phyloP scores from a whole-genome alignment of 2,888 invertebrate species.

The Standfussiana lucernea region DNA sequence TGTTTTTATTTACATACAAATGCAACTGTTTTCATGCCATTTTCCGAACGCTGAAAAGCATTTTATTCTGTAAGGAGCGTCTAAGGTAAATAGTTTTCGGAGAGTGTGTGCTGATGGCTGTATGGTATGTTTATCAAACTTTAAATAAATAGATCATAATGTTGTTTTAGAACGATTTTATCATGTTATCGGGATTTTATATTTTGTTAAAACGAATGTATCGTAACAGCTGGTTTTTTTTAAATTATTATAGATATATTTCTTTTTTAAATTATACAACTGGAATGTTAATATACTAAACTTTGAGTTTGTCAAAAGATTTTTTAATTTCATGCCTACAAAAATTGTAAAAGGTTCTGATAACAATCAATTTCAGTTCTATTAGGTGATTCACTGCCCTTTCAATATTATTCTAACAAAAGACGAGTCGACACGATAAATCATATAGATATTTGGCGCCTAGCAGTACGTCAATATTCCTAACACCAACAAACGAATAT shows the following conservation, averaged over 20 bases:
- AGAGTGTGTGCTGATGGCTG: background rate
- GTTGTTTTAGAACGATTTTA: background rate
- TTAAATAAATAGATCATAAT: background rate
- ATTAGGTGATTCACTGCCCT: background rate
- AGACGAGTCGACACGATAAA: background rate
- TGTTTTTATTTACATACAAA: slow-evolving; percentile 63
- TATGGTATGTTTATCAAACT: background rate
- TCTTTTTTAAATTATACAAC: too few relatives aligned
- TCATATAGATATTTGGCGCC: slow-evolving; percentile 7
- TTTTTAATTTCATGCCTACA: background rate
- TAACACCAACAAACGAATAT: slow-evolving; percentile 17
- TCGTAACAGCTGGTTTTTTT: background rate
- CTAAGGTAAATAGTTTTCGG: slow-evolving; percentile 41
- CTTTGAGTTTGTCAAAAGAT: background rate
- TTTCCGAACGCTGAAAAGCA: slow-evolving; percentile 40
- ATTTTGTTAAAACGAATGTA: background rate
- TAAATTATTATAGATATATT: too few relatives aligned
- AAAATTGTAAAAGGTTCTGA: background rate
- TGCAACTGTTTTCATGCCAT: slow-evolving; percentile 52
- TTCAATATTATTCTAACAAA: background rate
- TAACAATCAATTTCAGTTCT: background rate
- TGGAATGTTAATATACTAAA: background rate
- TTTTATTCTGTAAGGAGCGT: slow-evolving; percentile 39
- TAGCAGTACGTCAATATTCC: background rate
- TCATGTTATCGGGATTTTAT: background rate